Evolutionary conservation across 1,140 invertebrate species (phyloP).

Genomic region (Bemisia tabaci): DNA sequence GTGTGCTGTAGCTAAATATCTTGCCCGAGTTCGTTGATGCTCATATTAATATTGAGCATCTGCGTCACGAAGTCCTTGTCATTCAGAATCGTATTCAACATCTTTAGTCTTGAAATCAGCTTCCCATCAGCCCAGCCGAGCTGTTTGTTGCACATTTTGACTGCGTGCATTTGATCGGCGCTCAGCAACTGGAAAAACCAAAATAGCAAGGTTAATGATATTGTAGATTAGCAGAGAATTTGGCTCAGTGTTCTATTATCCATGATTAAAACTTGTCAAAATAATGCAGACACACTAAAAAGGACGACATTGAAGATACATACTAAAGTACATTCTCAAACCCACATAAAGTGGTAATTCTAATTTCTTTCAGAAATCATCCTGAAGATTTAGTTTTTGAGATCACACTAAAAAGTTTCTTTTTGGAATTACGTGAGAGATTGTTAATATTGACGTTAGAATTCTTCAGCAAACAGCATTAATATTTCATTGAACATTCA

Average conservation of each 20-base stretch:
- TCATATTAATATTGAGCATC: constrained; percentile 52
- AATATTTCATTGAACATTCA: too few species aligned
- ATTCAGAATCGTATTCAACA: constrained; percentile 49
- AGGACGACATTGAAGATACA: neutral
- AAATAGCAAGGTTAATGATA: too few species aligned
- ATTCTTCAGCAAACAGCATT: too few species aligned
- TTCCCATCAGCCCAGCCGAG: constrained; percentile 46
- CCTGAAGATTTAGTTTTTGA: too few species aligned
- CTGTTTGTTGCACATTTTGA: constrained; percentile 53
- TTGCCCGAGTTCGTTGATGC: constrained; percentile 38
- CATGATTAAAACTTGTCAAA: too few species aligned
- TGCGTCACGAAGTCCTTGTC: constrained; percentile 57
- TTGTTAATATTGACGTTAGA: too few species aligned
- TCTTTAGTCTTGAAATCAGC: constrained; percentile 43
- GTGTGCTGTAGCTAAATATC: neutral
- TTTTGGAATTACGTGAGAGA: too few species aligned
- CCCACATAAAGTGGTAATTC: constrained; percentile 1
- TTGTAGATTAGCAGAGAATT: too few species aligned
- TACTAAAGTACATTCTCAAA: neutral
- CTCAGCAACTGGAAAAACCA: constrained; percentile 13
- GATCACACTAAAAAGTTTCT: too few species aligned
- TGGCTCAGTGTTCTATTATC: too few species aligned
- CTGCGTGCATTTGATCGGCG: constrained; percentile 34
- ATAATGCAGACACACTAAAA: too few species aligned
- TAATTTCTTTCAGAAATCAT: neutral